These are phyloP conservation scores for Trachurus trachurus DNA, from an alignment of 2,797 vertebrate species.

Conservation along the genomic window DNA sequence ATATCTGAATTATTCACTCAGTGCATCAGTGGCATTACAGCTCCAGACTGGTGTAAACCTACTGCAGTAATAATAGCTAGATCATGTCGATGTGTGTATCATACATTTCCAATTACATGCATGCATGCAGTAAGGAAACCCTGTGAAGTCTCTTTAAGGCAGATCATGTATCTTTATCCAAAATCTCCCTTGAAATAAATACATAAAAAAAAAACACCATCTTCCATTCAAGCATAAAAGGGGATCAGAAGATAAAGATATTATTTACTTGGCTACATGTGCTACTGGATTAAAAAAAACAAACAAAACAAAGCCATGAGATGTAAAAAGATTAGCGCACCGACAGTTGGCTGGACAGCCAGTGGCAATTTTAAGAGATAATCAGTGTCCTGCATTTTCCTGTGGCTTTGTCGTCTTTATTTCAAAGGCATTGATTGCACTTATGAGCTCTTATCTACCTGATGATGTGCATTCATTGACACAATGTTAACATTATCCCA, in stretches of 20 bases:
- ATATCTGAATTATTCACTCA: constrained; percentile 44
- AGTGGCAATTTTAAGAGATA: constrained; percentile 63
- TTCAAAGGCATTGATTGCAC: constrained; percentile 77
- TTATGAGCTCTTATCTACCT: constrained; percentile 61
- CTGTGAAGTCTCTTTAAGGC: constrained; percentile 60
- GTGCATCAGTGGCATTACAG: background rate
- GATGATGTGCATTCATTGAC: constrained; percentile 71
- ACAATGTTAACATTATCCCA: constrained; percentile 66
- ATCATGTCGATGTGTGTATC: constrained; percentile 15
- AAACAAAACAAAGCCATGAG: constrained; percentile 58
- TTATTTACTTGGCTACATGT: constrained; percentile 62
- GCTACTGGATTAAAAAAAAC: constrained; percentile 49
- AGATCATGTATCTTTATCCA: constrained; percentile 75
- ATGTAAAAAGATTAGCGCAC: constrained; percentile 62
- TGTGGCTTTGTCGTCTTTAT: constrained; percentile 62
- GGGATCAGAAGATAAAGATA: constrained; percentile 61
- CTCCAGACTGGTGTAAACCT: constrained; percentile 31
- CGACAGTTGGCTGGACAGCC: constrained; percentile 59
- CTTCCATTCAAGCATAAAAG: constrained; percentile 49
- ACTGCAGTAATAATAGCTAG: background rate
- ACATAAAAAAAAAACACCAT: constrained; percentile 43
- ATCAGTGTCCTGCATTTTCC: constrained; percentile 60
- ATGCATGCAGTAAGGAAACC: constrained; percentile 53
- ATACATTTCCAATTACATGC: constrained; percentile 44
- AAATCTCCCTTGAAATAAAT: constrained; percentile 20